Conservation (phyloP, 2,797 vertebrate species). For the Lithobates pipiens region DNA sequence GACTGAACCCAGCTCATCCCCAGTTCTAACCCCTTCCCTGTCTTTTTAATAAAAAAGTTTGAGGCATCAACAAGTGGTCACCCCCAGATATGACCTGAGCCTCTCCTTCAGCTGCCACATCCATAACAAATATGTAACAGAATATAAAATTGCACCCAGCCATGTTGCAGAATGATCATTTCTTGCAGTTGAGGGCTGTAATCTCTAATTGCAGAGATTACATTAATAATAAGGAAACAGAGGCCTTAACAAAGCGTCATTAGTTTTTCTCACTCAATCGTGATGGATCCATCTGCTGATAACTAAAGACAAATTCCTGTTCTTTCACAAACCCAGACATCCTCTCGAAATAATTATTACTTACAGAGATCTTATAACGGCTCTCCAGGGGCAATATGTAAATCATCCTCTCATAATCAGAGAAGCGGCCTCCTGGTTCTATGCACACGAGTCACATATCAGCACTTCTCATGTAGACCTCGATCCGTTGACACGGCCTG, state of each 20-base stretch:
- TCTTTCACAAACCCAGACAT: not conserved
- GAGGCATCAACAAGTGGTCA: no score
- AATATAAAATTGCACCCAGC: not conserved
- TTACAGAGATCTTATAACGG: not conserved
- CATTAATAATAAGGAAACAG: not conserved
- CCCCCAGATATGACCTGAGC: no score
- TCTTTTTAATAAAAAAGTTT: no score
- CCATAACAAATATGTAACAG: not conserved
- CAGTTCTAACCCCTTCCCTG: no score
- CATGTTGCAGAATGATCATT: not conserved
- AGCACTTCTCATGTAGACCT: no score
- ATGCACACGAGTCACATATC: no score
- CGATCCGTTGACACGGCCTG: no score
- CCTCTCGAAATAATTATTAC: not conserved
- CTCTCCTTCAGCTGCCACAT: no score
- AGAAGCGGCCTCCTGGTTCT: no score
- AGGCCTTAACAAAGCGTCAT: not conserved
- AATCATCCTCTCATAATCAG: not conserved
- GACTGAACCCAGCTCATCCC: no score
- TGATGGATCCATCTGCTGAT: constrained; percentile 3
- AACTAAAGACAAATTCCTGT: not conserved
- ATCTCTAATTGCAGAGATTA: constrained; percentile 1
- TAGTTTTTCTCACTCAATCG: not conserved
- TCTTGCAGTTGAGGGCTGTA: not conserved
- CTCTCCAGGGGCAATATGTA: not conserved